phyloP scores from a whole-genome alignment of 2,888 invertebrate species.

The Aspidiotus rigidus region DNA sequence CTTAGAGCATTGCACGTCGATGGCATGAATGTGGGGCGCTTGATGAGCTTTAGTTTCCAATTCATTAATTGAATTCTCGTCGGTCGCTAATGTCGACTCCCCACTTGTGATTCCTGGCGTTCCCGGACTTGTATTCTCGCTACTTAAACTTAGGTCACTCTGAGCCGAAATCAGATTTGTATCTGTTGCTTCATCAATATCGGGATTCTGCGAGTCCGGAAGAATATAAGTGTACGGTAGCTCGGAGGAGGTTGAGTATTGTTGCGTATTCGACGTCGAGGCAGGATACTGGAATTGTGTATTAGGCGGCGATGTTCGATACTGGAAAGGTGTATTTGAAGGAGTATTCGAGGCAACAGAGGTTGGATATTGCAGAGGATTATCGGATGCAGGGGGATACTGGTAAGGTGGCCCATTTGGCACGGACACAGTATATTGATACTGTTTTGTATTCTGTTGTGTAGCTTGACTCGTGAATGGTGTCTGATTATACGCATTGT shows the following conservation, averaged over 20 bases:
- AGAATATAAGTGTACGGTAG: constrained; percentile 6
- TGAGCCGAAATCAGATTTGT: background rate
- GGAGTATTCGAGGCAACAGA: background rate
- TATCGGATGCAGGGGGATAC: background rate
- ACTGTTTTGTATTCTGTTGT: background rate
- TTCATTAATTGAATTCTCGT: constrained; percentile 17
- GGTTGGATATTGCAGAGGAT: background rate
- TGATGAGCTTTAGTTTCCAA: constrained; percentile 43
- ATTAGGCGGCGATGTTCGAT: background rate
- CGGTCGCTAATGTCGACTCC: background rate
- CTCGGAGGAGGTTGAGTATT: background rate
- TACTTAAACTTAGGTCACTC: background rate
- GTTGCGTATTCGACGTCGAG: background rate
- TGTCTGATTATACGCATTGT: constrained; percentile 14
- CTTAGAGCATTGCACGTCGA: constrained; percentile 68
- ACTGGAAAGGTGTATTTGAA: background rate
- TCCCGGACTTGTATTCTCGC: background rate
- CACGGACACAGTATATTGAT: background rate
- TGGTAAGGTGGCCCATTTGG: constrained; percentile 5
- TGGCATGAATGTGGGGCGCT: constrained; percentile 64
- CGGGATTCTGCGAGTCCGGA: constrained; percentile 14
- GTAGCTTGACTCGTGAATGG: background rate
- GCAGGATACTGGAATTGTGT: background rate
- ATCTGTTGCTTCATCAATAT: background rate
- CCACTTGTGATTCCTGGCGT: background rate